Evolutionary conservation across 2,888 invertebrate genomes (phyloP), one percentile per base, ranked within the genome.

Genomic region (Willowsia nigromaculata): DNA sequence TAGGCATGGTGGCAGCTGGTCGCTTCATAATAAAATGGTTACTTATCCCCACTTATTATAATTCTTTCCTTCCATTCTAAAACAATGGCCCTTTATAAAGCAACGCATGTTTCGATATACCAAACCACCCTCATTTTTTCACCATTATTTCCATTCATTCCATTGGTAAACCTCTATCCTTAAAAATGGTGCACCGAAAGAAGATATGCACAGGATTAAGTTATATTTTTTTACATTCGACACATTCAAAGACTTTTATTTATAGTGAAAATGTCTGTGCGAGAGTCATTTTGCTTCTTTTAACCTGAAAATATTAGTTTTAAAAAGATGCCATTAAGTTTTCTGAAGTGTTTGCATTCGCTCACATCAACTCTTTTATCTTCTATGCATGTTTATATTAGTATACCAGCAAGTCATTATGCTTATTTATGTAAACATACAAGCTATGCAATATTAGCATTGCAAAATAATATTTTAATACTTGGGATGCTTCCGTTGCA

Each of bases 21-120:
- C 78, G 85, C 91, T 91, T 90, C 92, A 91, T 92, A 91, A 91
- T 91, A 88, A 80, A 86, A 91, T 27, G 22, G 43, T 43, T 50
- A 80, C 33, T 25, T 18, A 80, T 53, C 84, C 89, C 86, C 88
- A 90, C 40, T 85, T 78, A 37, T 62, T 65, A 81, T 53, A 53
- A 15, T 78, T 84, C 27, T 71, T 18, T 59, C 76, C 37, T 56
- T 25, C 43, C n/a, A n/a, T n/a, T n/a, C n/a, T n/a, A n/a, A n/a
- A n/a, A n/a, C n/a, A n/a, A n/a, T n/a, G n/a, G n/a, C n/a, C n/a
- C n/a, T n/a, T n/a, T n/a, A n/a, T n/a, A n/a, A n/a, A n/a, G n/a
- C n/a, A n/a, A n/a, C n/a, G n/a, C n/a, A n/a, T n/a, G n/a, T n/a
- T n/a, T n/a, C n/a, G n/a, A n/a, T n/a, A n/a, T 74, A 30, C 74